Percentiles rank a stretch among this genome's conserved stretches.
Evolutionary conservation across 2,888 invertebrate genomes (phyloP).

Genomic region (Sinotaia quadrata): DNA sequence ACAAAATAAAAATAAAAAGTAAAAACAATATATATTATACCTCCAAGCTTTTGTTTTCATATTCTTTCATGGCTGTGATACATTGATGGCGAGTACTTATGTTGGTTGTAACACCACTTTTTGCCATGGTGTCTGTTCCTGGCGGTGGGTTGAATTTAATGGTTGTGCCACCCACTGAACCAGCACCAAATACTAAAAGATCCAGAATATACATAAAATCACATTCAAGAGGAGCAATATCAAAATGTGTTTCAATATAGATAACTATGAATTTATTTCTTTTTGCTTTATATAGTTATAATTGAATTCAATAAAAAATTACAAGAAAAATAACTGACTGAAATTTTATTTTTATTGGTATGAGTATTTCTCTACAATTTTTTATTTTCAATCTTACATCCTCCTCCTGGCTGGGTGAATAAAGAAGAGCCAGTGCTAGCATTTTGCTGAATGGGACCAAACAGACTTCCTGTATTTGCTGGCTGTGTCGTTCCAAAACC

Average conservation of each 20-base stretch:
- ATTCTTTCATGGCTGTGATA: constrained; percentile 99
- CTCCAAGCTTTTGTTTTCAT: constrained; percentile 93
- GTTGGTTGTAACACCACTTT: constrained; percentile 83
- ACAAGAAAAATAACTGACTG: no score
- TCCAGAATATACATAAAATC: neutral
- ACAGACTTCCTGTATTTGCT: constrained; percentile 37
- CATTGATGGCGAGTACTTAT: constrained; percentile 96
- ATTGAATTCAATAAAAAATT: no score
- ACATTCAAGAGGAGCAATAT: no score
- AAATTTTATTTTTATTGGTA: no score
- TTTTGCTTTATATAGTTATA: no score
- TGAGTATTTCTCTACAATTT: no score
- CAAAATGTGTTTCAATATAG: no score
- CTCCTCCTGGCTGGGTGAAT: constrained; percentile 31
- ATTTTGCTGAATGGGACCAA: constrained; percentile 35
- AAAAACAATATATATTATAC: constrained; percentile 45
- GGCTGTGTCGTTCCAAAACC: constrained; percentile 45
- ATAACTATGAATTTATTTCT: no score
- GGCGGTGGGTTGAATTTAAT: constrained; percentile 89
- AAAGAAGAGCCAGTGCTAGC: constrained; percentile 28
- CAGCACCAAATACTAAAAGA: neutral
- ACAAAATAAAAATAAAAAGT: neutral
- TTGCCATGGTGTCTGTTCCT: constrained; percentile 83
- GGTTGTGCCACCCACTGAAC: constrained; percentile 54
- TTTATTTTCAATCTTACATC: no score